phyloP scores from a whole-genome alignment of 2,797 vertebrate species.

The Liparis tanakae region DNA sequence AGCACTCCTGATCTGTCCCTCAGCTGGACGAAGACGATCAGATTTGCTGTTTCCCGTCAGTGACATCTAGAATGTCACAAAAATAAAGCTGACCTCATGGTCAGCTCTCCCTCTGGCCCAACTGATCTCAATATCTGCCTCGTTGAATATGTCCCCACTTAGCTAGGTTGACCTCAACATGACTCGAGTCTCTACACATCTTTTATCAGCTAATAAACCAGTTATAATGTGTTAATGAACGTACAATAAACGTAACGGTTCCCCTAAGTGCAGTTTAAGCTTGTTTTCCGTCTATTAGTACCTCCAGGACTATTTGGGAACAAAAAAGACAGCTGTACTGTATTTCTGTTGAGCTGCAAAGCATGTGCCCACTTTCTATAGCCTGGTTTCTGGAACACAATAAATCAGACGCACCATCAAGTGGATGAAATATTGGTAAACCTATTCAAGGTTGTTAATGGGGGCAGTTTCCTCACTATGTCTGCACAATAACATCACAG shows the following conservation, averaged over 20 bases:
- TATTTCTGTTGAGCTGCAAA: conserved; percentile 33
- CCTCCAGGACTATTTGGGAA: conserved; percentile 26
- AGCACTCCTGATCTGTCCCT: conserved; percentile 50
- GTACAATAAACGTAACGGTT: background rate
- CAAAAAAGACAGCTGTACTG: conserved; percentile 30
- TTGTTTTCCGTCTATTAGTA: conserved; percentile 2
- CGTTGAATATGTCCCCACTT: conserved; percentile 17
- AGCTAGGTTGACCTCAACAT: conserved; percentile 31
- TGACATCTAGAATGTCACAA: conserved; percentile 44
- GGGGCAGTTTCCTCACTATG: conserved; percentile 34
- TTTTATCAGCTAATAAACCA: conserved; percentile 8
- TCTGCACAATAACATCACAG: conserved; percentile 45
- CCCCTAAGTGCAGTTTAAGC: background rate
- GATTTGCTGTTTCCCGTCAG: conserved; percentile 52
- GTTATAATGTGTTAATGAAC: background rate
- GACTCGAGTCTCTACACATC: conserved; percentile 12
- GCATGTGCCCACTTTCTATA: conserved; percentile 33
- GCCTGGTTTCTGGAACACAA: conserved; percentile 17
- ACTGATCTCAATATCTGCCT: conserved; percentile 14
- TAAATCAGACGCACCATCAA: conserved; percentile 46
- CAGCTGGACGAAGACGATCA: conserved; percentile 57
- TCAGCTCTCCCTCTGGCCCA: background rate
- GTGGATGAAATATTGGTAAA: conserved; percentile 41
- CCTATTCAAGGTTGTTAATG: conserved; percentile 46
- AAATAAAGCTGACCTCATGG: conserved; percentile 38